Conservation (phyloP, 2,113 vertebrate genomes). For the Phaetusa simplex region DNA sequence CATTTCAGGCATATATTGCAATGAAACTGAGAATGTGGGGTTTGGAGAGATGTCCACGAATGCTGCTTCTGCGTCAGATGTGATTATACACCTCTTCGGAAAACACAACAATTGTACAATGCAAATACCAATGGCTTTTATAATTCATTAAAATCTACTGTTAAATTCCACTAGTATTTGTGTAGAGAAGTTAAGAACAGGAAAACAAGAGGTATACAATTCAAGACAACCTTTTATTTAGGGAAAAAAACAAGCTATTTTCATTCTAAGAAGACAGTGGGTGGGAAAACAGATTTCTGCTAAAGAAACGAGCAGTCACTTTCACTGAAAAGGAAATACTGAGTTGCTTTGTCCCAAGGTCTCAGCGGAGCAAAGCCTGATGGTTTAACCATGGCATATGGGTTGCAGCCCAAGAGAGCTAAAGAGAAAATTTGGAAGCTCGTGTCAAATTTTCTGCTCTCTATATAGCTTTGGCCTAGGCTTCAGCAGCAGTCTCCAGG, state of each 20-base stretch:
- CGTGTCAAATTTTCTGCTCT: constrained; percentile 62
- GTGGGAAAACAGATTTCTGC: constrained; percentile 38
- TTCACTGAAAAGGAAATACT: constrained; percentile 53
- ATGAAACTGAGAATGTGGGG: background rate
- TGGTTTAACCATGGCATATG: constrained; percentile 53
- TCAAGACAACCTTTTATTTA: background rate
- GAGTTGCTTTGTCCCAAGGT: constrained; percentile 33
- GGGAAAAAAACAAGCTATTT: background rate
- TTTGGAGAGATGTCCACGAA: background rate
- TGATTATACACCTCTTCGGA: background rate
- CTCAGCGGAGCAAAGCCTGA: constrained; percentile 46
- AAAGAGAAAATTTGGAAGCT: constrained; percentile 53
- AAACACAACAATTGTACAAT: background rate
- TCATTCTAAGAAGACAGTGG: constrained; percentile 42
- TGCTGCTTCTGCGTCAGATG: background rate
- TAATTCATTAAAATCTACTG: background rate
- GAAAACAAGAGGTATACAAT: background rate
- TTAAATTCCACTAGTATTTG: background rate
- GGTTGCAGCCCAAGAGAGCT: constrained; percentile 59
- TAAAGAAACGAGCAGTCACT: constrained; percentile 40
- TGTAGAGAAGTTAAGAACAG: background rate
- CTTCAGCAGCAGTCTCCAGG: constrained; percentile 46
- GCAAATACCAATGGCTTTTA: background rate
- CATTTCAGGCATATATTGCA: background rate
- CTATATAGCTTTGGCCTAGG: constrained; percentile 32